Evolutionary conservation across 1,140 invertebrate genomes (phyloP).

Genomic region (Pectinophora gossypiella): DNA sequence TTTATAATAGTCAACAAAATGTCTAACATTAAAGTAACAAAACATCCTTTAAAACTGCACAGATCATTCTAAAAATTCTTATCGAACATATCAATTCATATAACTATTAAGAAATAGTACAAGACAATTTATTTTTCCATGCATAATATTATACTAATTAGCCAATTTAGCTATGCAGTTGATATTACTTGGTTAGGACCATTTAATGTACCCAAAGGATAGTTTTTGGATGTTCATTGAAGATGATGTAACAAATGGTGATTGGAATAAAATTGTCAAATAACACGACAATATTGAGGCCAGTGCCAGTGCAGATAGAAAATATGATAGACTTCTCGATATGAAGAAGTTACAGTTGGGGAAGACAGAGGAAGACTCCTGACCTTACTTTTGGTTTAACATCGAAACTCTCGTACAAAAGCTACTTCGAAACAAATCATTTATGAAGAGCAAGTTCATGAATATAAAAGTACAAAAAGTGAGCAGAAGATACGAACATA

Average conservation of each 20-base stretch:
- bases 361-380: conserved; percentile 65
- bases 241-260: background rate
- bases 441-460: background rate
- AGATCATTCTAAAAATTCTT: no score
- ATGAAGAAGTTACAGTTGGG: conserved; percentile 25
- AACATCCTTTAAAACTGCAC: no score
- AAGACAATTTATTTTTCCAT: no score
- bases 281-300: conserved; percentile 20
- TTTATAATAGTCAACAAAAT: conserved; percentile 6
- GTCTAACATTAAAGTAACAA: background rate
- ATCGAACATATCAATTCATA: no score
- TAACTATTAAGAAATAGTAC: no score
- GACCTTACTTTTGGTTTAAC: conserved; percentile 23
- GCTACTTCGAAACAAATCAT: conserved; percentile 11
- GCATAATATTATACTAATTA: no score
- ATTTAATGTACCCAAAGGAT: no score
- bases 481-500: conserved; percentile 40
- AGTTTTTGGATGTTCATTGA: background rate
- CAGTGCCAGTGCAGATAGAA: conserved; percentile 23
- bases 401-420: conserved; percentile 11
- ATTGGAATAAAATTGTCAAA: conserved; percentile 13
- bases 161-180: no score
- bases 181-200: no score
- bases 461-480: conserved; percentile 72
- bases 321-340: conserved; percentile 31